Conservation (phyloP, 1,140 invertebrate genomes). For the Asbolus verrucosus region DNA sequence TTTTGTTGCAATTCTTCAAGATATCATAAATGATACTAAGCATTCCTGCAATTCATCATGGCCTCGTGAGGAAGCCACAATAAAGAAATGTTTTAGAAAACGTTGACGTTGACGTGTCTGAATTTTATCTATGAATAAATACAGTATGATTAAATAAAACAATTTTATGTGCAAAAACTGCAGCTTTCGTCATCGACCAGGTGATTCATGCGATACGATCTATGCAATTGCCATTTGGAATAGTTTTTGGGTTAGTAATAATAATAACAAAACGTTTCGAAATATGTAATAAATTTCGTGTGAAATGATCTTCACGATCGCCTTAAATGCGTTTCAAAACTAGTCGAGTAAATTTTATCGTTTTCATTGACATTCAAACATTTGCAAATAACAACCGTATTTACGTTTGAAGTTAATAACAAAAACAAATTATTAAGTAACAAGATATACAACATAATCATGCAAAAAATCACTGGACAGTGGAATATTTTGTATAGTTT, state of each 20-base stretch:
- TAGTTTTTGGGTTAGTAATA: neutral
- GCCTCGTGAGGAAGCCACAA: too few species aligned
- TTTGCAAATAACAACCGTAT: constrained; percentile 8
- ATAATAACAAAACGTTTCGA: constrained; percentile 3
- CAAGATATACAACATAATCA: constrained; percentile 8
- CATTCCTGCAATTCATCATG: too few species aligned
- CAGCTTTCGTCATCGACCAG: neutral
- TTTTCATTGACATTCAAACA: constrained; percentile 4
- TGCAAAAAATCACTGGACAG: constrained; percentile 31
- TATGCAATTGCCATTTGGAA: neutral
- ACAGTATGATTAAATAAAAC: too few species aligned
- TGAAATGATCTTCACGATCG: constrained; percentile 4
- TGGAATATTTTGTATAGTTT: constrained; percentile 36
- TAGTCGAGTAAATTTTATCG: constrained; percentile 1
- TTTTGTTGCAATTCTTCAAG: too few species aligned
- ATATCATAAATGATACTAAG: too few species aligned
- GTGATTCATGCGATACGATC: constrained; percentile 1
- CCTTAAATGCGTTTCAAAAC: constrained; percentile 30
- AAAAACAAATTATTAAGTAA: constrained; percentile 30
- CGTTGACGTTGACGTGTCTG: neutral
- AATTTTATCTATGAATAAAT: too few species aligned
- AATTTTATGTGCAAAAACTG: neutral
- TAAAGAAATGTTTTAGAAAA: too few species aligned
- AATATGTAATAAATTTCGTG: neutral
- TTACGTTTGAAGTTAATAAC: constrained; percentile 27